Percentiles rank a stretch among this genome's conserved stretches.
These are phyloP conservation scores for Ciconia boyciana DNA, from an alignment of 2,113 vertebrate genomes.

Conservation along the genomic window DNA sequence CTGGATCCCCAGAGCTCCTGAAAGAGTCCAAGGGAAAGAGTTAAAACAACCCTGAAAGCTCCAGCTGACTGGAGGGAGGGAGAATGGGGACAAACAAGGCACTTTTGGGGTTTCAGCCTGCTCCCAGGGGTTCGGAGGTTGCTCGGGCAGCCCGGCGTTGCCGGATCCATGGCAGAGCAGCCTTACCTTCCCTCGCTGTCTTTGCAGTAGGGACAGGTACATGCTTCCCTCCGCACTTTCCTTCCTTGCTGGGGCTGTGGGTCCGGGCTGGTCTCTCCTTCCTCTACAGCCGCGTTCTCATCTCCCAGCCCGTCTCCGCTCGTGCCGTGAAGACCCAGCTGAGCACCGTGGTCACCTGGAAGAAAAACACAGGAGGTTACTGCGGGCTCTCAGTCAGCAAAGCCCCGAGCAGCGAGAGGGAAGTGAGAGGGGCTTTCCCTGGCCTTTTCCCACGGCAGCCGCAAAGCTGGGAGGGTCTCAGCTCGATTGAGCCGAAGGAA, in stretches of 20 bases:
- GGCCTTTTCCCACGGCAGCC: neutral
- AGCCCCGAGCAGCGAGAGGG: no score
- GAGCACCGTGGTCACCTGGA: constrained; percentile 81
- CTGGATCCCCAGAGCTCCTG: constrained; percentile 82
- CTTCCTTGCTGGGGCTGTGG: constrained; percentile 80
- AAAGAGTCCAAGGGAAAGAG: neutral
- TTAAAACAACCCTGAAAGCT: no score
- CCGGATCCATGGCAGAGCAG: fast-evolving
- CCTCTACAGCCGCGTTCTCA: constrained; percentile 79
- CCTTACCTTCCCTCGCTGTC: constrained; percentile 91
- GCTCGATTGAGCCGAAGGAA: fast-evolving
- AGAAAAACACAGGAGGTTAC: fast-evolving
- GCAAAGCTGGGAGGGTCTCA: fast-evolving
- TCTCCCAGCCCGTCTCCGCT: constrained; percentile 82
- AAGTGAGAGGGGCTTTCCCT: neutral
- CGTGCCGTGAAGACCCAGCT: constrained; percentile 75
- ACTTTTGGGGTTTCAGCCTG: fast-evolving
- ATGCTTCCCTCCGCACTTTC: constrained; percentile 89
- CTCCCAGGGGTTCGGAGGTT: neutral
- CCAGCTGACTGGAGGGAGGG: neutral
- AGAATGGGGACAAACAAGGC: neutral
- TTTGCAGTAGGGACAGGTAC: constrained; percentile 97
- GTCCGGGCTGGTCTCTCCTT: constrained; percentile 83
- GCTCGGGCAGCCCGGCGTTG: neutral
- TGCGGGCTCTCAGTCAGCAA: fast-evolving